Conservation (phyloP, 2,113 vertebrate species). For the Willisornis vidua region DNA sequence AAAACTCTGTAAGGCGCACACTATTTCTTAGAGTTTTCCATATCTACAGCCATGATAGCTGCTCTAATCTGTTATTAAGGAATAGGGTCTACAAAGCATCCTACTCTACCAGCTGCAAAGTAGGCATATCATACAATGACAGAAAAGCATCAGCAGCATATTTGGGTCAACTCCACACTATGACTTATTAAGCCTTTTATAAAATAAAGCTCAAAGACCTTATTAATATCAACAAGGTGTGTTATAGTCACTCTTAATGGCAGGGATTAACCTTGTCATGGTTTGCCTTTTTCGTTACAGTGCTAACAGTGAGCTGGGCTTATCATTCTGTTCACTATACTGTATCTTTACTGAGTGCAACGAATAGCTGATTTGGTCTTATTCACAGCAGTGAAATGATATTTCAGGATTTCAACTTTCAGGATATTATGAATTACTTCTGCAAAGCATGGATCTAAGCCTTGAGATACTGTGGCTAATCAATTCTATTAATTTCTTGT, state of each 20-base stretch:
- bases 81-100: neutral
- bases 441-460: constrained; percentile 56
- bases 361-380: constrained; percentile 61
- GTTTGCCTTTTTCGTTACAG: constrained; percentile 55
- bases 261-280: constrained; percentile 71
- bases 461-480: constrained; percentile 63
- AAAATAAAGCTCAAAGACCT: constrained; percentile 59
- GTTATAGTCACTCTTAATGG: constrained; percentile 60
- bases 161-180: constrained; percentile 48
- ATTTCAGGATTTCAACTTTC: constrained; percentile 62
- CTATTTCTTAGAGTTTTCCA: neutral
- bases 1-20: neutral
- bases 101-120: neutral
- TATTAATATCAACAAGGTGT: constrained; percentile 71
- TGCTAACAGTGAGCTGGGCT: constrained; percentile 26
- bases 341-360: constrained; percentile 50
- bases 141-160: constrained; percentile 43
- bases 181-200: constrained; percentile 65
- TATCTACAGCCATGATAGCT: constrained; percentile 22
- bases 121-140: constrained; percentile 1
- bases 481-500: constrained; percentile 66
- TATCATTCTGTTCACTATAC: constrained; percentile 39
- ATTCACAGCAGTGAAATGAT: constrained; percentile 62
- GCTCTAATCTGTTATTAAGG: constrained; percentile 56
- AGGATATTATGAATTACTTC: constrained; percentile 58